Evolutionary conservation across 53 echinoderm and acorn worm genomes (phyloP), one percentile per base, ranked within the genome.

Genomic region (Holothuria leucospilota): DNA sequence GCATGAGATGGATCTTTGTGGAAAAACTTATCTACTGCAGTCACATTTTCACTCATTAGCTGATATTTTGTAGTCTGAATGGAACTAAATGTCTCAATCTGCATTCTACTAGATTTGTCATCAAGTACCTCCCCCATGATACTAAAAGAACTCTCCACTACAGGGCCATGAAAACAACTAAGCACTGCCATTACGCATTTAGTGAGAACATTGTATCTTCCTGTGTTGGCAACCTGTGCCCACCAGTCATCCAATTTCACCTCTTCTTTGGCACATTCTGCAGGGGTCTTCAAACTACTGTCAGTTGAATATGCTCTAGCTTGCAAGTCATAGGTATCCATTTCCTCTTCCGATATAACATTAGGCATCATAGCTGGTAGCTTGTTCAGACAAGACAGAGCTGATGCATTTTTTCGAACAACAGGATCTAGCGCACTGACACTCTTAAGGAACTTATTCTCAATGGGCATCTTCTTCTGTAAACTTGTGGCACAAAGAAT

Each of bases 401-500:
- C 88, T 10, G 49, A 21, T 20, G 91, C 40, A 60, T 88, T 84
- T 18, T 88, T 88, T 34, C 88, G 87, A 73, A 87, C 87, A 14
- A 59, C 29, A 75, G 88, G 91, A 58, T 91, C 87, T 24, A 91
- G 63, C 9, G 88, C 84, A 64, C 84, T 84, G 25, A 88, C 67
- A 59, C 62, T 23, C 75, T 60, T 88, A 28, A 88, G 27, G 23
- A 84, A 51, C 1, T 20, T 2, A 39, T 91, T 91, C 49, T 91
- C 88, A n/a, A 88, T 46, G 14, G 88, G 88, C 91, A 88, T 91
- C 75, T 91, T 91, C 18, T 60, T 74, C 59, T 87, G 87, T 20
- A 90, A 67, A 71, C 82, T 77, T 28, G n/a, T n/a, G 49, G 62
- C 90, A 90, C 90, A 90, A 51, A 62, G 82, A 12, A 90, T 59